phyloP scores from a whole-genome alignment of 2,888 invertebrate species.

The Leptarthrus brevirostris region DNA sequence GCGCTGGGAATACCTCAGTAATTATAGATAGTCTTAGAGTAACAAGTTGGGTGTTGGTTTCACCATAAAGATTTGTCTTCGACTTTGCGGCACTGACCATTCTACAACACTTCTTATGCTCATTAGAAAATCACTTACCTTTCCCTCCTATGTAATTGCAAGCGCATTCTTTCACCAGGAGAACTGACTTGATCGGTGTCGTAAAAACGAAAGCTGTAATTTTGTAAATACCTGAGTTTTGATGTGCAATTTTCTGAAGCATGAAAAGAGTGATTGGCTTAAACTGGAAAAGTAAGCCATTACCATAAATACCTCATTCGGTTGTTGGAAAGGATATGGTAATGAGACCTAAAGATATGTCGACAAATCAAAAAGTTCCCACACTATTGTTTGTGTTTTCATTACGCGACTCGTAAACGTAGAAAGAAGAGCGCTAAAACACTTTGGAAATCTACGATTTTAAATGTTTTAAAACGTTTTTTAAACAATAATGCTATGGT shows the following conservation, averaged over 20 bases:
- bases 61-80: not conserved
- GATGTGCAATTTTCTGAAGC: not conserved
- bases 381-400: no score
- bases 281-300: not conserved
- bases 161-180: not conserved
- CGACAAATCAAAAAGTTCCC: no score
- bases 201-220: constrained; percentile 2
- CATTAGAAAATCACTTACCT: constrained; percentile 29
- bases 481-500: no score
- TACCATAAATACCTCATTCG: constrained; percentile 20
- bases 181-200: constrained; percentile 4
- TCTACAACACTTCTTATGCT: not conserved
- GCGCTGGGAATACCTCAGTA: constrained; percentile 8
- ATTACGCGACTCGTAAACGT: no score
- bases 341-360: no score
- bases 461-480: no score
- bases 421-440: no score
- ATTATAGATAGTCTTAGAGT: not conserved
- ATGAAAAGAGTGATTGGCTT: not conserved
- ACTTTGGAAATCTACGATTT: no score
- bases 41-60: no score
- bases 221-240: not conserved
- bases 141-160: not conserved
- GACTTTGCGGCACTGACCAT: not conserved
- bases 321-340: not conserved